Evolutionary conservation across 2,797 vertebrate genomes (phyloP), one percentile per base, ranked within the genome.

Genomic region (Valencia hispanica): DNA sequence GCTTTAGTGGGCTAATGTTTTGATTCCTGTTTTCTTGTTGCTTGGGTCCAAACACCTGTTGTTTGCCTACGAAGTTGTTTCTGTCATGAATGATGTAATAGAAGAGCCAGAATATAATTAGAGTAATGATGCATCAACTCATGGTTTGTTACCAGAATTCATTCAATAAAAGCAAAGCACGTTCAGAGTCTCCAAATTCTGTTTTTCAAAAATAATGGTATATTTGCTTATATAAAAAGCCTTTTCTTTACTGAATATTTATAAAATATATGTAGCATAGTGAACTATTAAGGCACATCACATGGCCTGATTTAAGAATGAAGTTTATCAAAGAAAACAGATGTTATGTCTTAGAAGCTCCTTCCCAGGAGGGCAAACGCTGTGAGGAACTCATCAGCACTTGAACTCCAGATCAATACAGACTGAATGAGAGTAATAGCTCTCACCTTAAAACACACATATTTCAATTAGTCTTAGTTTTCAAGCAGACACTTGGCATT

Each of bases 401-500:
- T 66, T 32, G 30, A 82, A 36, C 50, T 70, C 53, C 61, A 69
- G 78, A 92, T 92, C 89, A 87, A 92, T 91, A 84, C n/a, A 70
- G 85, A 83, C 82, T 79, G 84, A 90, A 82, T 86, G 81, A 92
- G 90, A 92, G 61, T 84, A 92, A 90, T 88, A 84, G 81, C 82
- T 84, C 84, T 87, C 86, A 86, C 88, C 86, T 89, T 89, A 89
- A 86, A 89, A 89, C 79, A 88, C 88, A 89, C 85, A 88, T 88
- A 83, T 90, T 93, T 81, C 86, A 92, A 92, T 90, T 91, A 90
- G 81, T 81, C 57, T 45, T 68, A 68, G 75, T 72, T 84, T 85
- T 83, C 82, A 90, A 88, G 91, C 82, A 79, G 92, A 90, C 85
- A 77, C 63, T 87, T 94, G 91, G 86, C 90, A 94, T 93, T 95